Conservation (phyloP, 2,888 invertebrate genomes). For the Orchestes rusci region DNA sequence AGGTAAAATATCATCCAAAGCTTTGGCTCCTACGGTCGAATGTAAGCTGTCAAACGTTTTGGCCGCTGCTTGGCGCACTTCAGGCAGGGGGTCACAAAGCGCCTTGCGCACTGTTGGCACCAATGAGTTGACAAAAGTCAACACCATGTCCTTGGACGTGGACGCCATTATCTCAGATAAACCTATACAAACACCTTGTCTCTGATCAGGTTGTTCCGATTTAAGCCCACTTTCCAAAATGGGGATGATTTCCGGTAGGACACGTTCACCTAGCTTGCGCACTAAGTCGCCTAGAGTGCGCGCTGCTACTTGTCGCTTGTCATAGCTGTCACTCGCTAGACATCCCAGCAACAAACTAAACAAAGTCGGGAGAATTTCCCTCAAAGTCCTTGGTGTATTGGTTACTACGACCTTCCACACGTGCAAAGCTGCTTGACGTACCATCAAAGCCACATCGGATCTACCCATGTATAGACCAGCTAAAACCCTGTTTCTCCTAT, state of each 20-base stretch:
- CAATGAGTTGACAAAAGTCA: conserved; percentile 80
- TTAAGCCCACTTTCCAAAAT: conserved; percentile 90
- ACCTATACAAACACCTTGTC: conserved; percentile 98
- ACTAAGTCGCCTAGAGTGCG: conserved; percentile 95
- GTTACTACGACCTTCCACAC: conserved; percentile 99
- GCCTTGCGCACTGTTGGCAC: conserved; percentile 94
- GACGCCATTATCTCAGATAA: conserved; percentile 97
- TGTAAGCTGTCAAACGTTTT: conserved; percentile 95
- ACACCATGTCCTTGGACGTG: conserved; percentile 89
- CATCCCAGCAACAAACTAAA: conserved; percentile 86
- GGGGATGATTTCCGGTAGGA: conserved; percentile 96
- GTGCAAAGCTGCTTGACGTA: conserved; percentile 90
- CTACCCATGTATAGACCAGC: conserved; percentile 96
- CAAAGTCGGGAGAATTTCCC: conserved; percentile 92
- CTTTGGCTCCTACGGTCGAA: conserved; percentile 85
- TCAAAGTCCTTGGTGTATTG: conserved; percentile 91
- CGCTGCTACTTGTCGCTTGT: conserved; percentile 92
- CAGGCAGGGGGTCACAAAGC: conserved; percentile 85
- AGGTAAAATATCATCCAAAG: conserved; percentile 94
- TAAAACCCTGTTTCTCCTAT: conserved; percentile 84
- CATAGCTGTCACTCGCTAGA: conserved; percentile 91
- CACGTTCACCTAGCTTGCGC: conserved; percentile 93
- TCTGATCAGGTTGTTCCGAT: conserved; percentile 86
- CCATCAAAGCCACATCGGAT: conserved; percentile 90
- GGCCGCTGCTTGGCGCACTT: conserved; percentile 91